These are phyloP conservation scores for Melanotaenia pygmaea DNA, from an alignment of 2,797 vertebrate genomes.

Conservation along the genomic window DNA sequence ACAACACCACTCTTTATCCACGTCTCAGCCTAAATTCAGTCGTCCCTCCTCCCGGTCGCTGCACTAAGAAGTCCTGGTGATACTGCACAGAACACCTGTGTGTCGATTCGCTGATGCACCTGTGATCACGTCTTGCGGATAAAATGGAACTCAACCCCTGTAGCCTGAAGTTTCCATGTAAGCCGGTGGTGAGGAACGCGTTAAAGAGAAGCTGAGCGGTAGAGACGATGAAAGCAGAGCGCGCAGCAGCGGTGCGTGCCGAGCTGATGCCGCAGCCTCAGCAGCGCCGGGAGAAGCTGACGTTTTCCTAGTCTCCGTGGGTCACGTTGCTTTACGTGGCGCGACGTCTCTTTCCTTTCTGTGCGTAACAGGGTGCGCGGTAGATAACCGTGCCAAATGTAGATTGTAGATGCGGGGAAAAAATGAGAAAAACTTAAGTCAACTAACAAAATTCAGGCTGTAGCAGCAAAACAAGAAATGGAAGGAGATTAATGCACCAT, in stretches of 20 bases:
- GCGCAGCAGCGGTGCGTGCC: conserved; percentile 35
- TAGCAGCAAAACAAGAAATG: background rate
- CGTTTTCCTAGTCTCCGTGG: conserved; percentile 54
- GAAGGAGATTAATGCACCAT: conserved; percentile 21
- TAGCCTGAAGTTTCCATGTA: conserved; percentile 15
- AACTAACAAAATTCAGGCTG: background rate
- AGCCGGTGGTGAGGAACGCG: background rate
- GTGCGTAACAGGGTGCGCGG: conserved; percentile 45
- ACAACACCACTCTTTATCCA: conserved; percentile 22
- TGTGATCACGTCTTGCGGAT: conserved; percentile 41
- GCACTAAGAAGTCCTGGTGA: conserved; percentile 21
- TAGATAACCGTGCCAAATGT: conserved; percentile 44
- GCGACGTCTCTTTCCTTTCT: conserved; percentile 55
- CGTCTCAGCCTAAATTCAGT: too few relatives aligned
- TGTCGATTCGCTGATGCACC: conserved; percentile 56
- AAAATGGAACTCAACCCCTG: background rate
- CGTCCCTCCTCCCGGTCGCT: conserved; percentile 10
- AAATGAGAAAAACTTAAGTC: background rate
- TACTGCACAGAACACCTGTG: conserved; percentile 40
- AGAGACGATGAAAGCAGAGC: conserved; percentile 17
- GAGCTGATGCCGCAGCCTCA: conserved; percentile 63
- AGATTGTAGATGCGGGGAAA: background rate
- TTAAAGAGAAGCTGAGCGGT: background rate
- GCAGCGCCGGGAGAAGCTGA: conserved; percentile 47
- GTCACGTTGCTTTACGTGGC: conserved; percentile 76